Conservation (phyloP, 2,888 invertebrate species). For the Saturnia pavonia region DNA sequence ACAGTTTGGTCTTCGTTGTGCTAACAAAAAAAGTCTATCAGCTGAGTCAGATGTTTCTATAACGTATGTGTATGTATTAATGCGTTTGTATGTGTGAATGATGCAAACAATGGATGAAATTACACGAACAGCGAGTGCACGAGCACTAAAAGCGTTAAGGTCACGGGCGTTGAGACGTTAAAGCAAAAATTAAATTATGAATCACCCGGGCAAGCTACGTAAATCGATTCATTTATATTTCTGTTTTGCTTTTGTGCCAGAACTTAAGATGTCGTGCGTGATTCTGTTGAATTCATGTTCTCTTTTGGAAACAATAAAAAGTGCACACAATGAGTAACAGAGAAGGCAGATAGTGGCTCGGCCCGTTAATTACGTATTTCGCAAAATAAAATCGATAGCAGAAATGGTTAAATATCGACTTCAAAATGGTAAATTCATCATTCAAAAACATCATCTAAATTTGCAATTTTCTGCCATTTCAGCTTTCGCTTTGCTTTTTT, state of each 20-base stretch:
- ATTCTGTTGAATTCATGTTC: not conserved
- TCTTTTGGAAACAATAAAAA: not conserved
- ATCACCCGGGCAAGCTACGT: constrained; percentile 30
- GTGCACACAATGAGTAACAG: not conserved
- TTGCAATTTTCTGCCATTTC: no score
- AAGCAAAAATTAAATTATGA: constrained; percentile 35
- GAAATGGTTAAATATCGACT: no score
- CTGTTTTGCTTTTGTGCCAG: constrained; percentile 33
- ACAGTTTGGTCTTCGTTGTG: no score
- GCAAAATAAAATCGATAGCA: no score
- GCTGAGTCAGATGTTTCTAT: not conserved
- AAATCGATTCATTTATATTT: constrained; percentile 26
- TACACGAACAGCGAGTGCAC: constrained; percentile 23
- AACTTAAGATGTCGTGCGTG: constrained; percentile 21
- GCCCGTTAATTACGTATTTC: not conserved
- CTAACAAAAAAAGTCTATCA: not conserved
- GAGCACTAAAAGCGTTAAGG: constrained; percentile 26
- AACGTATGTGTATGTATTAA: not conserved
- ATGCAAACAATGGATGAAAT: constrained; percentile 1
- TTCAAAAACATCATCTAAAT: no score
- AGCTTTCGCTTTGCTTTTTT: no score
- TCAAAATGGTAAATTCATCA: no score
- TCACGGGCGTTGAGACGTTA: constrained; percentile 31
- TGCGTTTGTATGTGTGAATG: not conserved
- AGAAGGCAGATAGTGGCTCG: not conserved